Percentiles rank a stretch among this genome's conserved stretches.
These are phyloP conservation scores for Phylloscopus trochilus DNA, from an alignment of 2,113 vertebrate genomes.

Conservation along the genomic window DNA sequence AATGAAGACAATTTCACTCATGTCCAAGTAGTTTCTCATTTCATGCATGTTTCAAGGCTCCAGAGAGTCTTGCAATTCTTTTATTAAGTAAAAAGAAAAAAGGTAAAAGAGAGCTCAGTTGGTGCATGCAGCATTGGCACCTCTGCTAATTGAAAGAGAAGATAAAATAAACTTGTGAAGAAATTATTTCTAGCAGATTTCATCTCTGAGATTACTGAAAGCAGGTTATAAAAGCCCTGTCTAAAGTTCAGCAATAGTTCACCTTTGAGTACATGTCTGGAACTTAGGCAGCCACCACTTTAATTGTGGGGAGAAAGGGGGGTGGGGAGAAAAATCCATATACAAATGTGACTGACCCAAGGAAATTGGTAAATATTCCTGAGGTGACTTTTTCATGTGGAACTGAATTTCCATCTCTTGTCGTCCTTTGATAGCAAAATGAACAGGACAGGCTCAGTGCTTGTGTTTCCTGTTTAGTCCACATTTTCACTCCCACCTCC, in stretches of 20 bases:
- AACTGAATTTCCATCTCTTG: not conserved
- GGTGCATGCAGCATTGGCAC: not conserved
- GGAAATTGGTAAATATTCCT: not conserved
- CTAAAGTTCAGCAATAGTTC: not conserved
- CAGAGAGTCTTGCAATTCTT: not conserved
- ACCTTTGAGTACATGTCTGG: not conserved
- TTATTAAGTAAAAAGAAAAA: not conserved
- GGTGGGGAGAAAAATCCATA: rapidly evolving
- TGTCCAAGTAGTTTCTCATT: not conserved
- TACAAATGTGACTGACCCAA: not conserved
- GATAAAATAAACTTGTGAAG: not conserved
- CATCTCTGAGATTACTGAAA: not conserved
- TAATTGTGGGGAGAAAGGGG: not conserved
- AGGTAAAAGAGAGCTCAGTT: not conserved
- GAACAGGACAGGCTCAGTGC: not conserved
- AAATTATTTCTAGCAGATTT: not conserved
- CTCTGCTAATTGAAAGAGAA: slow-evolving; percentile 12
- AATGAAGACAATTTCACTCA: not conserved
- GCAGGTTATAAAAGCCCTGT: not conserved
- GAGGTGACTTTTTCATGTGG: not conserved
- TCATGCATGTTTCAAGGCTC: not conserved
- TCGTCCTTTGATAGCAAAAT: not conserved
- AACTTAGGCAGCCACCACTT: not conserved
- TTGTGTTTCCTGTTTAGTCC: not conserved
- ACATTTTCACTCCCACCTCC: not conserved